Percentiles rank a stretch among this genome's conserved stretches.
These are phyloP conservation scores for Delphinapterus leucas DNA, from an alignment of 2,113 vertebrate genomes.

Conservation along the genomic window DNA sequence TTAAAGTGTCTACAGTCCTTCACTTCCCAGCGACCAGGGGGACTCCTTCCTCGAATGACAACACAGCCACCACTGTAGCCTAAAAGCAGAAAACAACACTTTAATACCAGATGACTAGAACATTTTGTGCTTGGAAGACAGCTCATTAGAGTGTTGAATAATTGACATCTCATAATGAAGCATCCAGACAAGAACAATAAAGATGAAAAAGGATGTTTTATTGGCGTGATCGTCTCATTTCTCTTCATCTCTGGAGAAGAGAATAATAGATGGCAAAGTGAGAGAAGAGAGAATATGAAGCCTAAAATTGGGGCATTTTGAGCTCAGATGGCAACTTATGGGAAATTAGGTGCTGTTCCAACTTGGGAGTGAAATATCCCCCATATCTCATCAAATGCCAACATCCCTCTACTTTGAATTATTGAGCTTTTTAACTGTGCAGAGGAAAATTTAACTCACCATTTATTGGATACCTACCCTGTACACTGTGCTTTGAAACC, in stretches of 20 bases:
- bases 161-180: slow-evolving; percentile 38
- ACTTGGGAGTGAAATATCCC: not conserved
- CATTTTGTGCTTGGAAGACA: not conserved
- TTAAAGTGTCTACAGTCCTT: slow-evolving; percentile 90
- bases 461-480: not conserved
- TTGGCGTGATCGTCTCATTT: slow-evolving; percentile 3
- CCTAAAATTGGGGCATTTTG: slow-evolving; percentile 41
- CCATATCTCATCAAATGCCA: not conserved
- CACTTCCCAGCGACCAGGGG: slow-evolving; percentile 93
- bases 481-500: not conserved
- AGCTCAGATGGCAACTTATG: not conserved
- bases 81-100: slow-evolving; percentile 61
- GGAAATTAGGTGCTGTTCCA: not conserved
- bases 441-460: not conserved
- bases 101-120: slow-evolving; percentile 17
- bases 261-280: not conserved
- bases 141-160: slow-evolving; percentile 13
- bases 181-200: slow-evolving; percentile 34
- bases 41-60: slow-evolving; percentile 85
- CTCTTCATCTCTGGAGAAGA: slow-evolving; percentile 31
- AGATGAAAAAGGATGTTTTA: slow-evolving; percentile 18
- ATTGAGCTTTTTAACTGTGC: not conserved
- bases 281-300: slow-evolving; percentile 23
- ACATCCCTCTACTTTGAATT: not conserved
- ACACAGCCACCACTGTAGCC: slow-evolving; percentile 90